These are phyloP conservation scores for Branchinecta sandiegonensis DNA, from an alignment of 2,888 invertebrate genomes.

Conservation along the genomic window DNA sequence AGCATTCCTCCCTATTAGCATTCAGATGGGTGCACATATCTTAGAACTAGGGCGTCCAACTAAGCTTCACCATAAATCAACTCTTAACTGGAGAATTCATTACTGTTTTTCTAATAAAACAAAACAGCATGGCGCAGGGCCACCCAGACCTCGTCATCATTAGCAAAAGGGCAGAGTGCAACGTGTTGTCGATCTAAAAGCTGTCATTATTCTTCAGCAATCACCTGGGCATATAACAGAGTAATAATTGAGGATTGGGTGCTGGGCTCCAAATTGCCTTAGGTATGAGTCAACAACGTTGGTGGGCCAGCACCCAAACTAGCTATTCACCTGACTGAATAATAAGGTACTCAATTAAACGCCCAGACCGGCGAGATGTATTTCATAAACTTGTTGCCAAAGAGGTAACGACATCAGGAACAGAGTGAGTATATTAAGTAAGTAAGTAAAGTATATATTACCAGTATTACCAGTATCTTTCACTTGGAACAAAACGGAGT, in stretches of 20 bases:
- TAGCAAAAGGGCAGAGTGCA: constrained; percentile 1
- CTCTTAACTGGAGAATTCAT: constrained; percentile 5
- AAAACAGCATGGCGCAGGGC: constrained; percentile 7
- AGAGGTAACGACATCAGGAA: too few relatives aligned
- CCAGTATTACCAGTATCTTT: too few relatives aligned
- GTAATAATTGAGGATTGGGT: constrained; percentile 14
- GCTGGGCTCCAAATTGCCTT: not conserved
- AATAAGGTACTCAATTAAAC: constrained; percentile 16
- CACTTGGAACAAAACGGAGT: too few relatives aligned
- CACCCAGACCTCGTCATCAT: not conserved
- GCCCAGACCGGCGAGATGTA: constrained; percentile 3
- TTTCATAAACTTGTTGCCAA: not conserved
- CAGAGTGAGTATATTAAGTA: too few relatives aligned
- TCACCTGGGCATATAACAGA: constrained; percentile 10
- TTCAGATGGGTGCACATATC: too few relatives aligned
- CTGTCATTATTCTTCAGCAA: constrained; percentile 13
- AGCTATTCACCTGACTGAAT: constrained; percentile 10
- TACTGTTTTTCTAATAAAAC: constrained; percentile 16
- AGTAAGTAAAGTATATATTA: too few relatives aligned
- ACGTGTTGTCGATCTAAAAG: constrained; percentile 8
- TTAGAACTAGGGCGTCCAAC: not conserved
- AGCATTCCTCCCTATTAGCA: too few relatives aligned
- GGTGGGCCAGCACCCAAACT: constrained; percentile 14
- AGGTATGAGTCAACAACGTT: not conserved
- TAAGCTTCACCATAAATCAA: constrained; percentile 15